A percentile compares a stretch with the other conserved stretches of the same genome.
Evolutionary conservation across 2,113 vertebrate genomes (phyloP).

Genomic region (Raja brachyura): DNA sequence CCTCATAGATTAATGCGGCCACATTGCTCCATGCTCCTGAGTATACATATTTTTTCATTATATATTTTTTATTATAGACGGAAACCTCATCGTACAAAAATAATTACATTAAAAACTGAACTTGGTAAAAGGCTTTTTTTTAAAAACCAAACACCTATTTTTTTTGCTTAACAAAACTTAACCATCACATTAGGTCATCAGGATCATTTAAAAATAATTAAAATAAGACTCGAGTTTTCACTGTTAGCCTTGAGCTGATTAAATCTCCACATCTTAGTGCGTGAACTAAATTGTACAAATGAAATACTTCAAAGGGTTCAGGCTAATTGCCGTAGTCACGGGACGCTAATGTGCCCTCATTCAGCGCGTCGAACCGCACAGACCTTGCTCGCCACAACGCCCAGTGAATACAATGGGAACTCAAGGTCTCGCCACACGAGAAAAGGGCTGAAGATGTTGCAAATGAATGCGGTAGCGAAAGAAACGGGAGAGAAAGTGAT

Average conservation of each 20-base stretch:
- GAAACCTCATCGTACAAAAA: background rate
- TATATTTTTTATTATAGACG: background rate
- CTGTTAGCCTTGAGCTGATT: background rate
- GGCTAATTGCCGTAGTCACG: background rate
- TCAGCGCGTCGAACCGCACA: background rate
- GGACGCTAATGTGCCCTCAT: background rate
- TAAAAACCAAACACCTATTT: background rate
- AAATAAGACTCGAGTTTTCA: background rate
- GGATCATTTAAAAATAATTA: background rate
- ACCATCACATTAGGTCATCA: background rate
- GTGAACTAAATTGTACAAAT: background rate
- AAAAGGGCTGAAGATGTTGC: background rate
- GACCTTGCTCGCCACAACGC: background rate
- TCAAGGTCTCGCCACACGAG: background rate
- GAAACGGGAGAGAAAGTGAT: no score
- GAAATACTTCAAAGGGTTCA: background rate
- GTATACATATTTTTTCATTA: background rate
- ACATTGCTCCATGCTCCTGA: background rate
- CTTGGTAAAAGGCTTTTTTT: background rate
- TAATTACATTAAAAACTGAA: background rate
- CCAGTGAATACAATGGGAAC: no score
- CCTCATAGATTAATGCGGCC: slow-evolving; percentile 8
- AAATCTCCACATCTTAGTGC: background rate
- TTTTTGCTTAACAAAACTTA: background rate
- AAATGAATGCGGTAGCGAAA: no score